Conservation (phyloP, 2,888 invertebrate genomes). For the Stenodera caucasica region DNA sequence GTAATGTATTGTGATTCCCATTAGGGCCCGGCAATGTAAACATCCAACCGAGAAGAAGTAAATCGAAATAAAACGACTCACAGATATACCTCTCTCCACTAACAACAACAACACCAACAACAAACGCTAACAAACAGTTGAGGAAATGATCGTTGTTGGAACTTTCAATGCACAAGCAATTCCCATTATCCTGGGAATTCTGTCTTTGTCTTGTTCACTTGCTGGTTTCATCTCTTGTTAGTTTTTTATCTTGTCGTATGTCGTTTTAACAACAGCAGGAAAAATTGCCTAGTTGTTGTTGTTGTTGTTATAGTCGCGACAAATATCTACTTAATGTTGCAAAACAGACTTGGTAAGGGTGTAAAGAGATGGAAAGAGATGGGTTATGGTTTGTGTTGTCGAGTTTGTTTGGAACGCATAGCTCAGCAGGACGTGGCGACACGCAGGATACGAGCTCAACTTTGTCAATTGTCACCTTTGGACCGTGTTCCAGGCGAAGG, state of each 20-base stretch:
- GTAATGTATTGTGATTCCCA: conserved; percentile 56
- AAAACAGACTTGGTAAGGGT: conserved; percentile 2
- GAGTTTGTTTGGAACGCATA: conserved; percentile 51
- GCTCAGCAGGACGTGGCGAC: conserved; percentile 53
- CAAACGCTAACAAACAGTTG: conserved; percentile 8
- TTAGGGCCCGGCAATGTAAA: conserved; percentile 42
- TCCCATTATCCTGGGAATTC: conserved; percentile 53
- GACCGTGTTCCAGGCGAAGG: conserved; percentile 47
- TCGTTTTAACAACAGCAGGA: conserved; percentile 33
- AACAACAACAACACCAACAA: too few relatives aligned
- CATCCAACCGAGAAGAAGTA: conserved; percentile 19
- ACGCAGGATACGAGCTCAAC: conserved; percentile 52
- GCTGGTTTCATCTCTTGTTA: not conserved
- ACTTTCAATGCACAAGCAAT: conserved; percentile 46
- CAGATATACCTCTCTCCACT: conserved; percentile 4
- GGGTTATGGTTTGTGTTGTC: conserved; percentile 44
- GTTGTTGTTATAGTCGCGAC: conserved; percentile 39
- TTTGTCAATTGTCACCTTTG: conserved; percentile 56
- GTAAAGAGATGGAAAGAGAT: conserved; percentile 49
- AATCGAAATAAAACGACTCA: conserved; percentile 20
- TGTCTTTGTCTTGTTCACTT: conserved; percentile 19
- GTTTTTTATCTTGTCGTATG: conserved; percentile 7
- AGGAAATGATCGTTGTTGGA: conserved; percentile 23
- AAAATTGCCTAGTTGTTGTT: conserved; percentile 43
- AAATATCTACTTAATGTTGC: conserved; percentile 46